These are phyloP conservation scores for Platyscapa corneri DNA, from an alignment of 1,140 invertebrate species.

Conservation along the genomic window DNA sequence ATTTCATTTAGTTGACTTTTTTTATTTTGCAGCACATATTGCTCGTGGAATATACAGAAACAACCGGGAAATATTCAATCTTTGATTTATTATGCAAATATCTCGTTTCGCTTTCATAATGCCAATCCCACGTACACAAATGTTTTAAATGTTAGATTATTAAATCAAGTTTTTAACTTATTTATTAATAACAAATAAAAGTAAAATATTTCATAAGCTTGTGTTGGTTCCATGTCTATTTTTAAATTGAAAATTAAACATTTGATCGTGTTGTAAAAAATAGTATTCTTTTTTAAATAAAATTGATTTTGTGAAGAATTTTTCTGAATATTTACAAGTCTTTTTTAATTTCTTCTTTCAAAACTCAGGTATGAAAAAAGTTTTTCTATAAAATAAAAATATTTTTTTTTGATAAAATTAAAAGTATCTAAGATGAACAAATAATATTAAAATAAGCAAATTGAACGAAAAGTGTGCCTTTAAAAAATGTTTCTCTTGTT, in stretches of 20 bases:
- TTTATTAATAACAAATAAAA: constrained; percentile 33
- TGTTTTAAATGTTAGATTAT: constrained; percentile 31
- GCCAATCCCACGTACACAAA: constrained; percentile 24
- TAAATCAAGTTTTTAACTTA: constrained; percentile 16
- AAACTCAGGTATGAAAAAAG: no score
- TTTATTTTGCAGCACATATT: background rate
- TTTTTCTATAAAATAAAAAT: no score
- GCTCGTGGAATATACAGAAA: background rate
- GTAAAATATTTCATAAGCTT: background rate
- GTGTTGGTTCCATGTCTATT: background rate
- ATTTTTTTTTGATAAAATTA: no score
- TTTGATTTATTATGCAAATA: constrained; percentile 50
- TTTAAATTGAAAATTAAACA: background rate
- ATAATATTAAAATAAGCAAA: no score
- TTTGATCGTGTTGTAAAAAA: background rate
- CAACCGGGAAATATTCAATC: constrained; percentile 9
- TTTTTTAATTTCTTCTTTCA: no score
- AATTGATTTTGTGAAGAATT: background rate
- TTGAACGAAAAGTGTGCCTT: no score
- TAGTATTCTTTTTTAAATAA: background rate
- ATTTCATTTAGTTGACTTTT: constrained; percentile 10
- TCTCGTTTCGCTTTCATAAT: constrained; percentile 45
- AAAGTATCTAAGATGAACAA: no score
- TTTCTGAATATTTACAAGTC: background rate
- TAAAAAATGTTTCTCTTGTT: no score